Conservation (phyloP, 2,113 vertebrate species). For the Ophthalmolycus amberensis region DNA sequence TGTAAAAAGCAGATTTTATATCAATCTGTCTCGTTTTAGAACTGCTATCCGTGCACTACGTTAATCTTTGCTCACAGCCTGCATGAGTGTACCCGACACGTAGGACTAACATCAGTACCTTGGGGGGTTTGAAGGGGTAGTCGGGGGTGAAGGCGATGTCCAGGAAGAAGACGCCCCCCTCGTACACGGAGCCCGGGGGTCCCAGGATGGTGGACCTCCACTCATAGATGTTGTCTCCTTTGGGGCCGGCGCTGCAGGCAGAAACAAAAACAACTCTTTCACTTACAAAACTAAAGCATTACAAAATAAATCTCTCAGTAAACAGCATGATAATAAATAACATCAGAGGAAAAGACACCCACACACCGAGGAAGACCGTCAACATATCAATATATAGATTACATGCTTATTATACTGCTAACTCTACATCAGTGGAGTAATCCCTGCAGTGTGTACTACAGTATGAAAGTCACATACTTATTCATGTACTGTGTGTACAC, state of each 20-base stretch:
- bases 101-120: conserved; percentile 82
- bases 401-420: neutral
- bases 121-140: conserved; percentile 97
- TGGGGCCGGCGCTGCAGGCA: conserved; percentile 90
- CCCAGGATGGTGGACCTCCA: conserved; percentile 97
- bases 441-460: neutral
- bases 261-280: neutral
- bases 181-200: conserved; percentile 95
- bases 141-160: conserved; percentile 96
- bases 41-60: neutral
- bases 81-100: neutral
- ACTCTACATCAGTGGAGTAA: conserved; percentile 3
- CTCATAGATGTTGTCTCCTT: conserved; percentile 97
- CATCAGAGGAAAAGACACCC: neutral
- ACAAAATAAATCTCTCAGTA: conserved; percentile 10
- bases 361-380: neutral
- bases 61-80: neutral
- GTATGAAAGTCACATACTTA: neutral
- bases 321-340: neutral
- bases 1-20: neutral
- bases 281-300: neutral
- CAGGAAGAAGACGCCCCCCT: conserved; percentile 95
- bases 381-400: neutral
- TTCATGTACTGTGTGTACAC: neutral
- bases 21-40: neutral